Percentiles rank a stretch among this genome's conserved stretches.
Evolutionary conservation across 2,113 vertebrate species (phyloP).

Genomic region (Crotophaga sulcirostris): DNA sequence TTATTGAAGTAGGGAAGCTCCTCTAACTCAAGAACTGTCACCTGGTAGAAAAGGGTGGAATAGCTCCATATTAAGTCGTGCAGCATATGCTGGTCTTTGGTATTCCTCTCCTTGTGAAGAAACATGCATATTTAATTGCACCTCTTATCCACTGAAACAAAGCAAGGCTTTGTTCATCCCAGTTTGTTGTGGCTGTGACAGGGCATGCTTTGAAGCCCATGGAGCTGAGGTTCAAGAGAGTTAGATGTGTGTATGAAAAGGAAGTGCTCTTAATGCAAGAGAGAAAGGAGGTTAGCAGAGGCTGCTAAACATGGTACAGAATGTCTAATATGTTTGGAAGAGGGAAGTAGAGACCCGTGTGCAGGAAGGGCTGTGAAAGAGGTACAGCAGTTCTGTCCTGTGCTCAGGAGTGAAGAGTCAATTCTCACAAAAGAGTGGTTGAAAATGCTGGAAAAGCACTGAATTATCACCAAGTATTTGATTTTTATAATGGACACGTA

Average conservation of each 20-base stretch:
- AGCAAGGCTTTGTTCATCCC: background rate
- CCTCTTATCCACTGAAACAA: background rate
- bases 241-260: background rate
- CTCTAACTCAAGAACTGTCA: background rate
- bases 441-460: background rate
- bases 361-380: background rate
- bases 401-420: background rate
- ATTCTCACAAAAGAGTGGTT: background rate
- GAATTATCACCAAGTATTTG: background rate
- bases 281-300: background rate
- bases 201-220: background rate
- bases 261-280: background rate
- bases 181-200: rapidly evolving
- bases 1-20: background rate
- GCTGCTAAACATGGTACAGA: background rate
- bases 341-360: background rate
- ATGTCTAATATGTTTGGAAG: background rate
- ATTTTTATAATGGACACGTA: background rate
- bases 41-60: background rate
- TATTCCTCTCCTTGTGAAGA: background rate
- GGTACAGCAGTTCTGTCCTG: background rate
- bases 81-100: background rate
- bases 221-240: background rate
- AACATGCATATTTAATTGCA: rapidly evolving
- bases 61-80: background rate